phyloP scores from a whole-genome alignment of 2,113 vertebrate genomes.

The Microcebus griseorufus region DNA sequence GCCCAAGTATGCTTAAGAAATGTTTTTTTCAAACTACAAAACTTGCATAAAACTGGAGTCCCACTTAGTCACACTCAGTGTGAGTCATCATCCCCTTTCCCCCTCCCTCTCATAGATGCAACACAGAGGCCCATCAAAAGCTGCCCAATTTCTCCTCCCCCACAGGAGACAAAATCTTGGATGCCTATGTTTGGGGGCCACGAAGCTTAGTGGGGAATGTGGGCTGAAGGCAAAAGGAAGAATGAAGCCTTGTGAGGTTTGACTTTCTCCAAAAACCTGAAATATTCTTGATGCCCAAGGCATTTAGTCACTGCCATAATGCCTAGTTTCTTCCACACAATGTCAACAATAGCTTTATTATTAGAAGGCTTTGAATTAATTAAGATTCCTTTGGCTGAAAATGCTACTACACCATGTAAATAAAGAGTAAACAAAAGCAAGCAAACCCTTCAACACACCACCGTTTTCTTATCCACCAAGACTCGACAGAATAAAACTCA shows the following conservation, averaged over 20 bases:
- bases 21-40: not conserved
- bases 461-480: not conserved
- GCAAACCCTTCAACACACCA: not conserved
- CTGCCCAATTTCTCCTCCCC: not conserved
- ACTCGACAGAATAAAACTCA: not conserved
- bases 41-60: not conserved
- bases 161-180: not conserved
- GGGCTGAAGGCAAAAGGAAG: not conserved
- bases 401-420: not conserved
- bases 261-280: not conserved
- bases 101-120: not conserved
- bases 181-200: not conserved
- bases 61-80: not conserved
- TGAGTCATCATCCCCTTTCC: not conserved
- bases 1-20: not conserved
- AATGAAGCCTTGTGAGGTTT: not conserved
- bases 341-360: slow-evolving; percentile 25
- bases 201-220: not conserved
- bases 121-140: not conserved
- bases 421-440: not conserved
- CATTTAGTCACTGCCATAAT: not conserved
- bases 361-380: slow-evolving; percentile 22
- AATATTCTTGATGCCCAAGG: slow-evolving; percentile 31
- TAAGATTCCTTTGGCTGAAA: slow-evolving; percentile 14
- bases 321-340: not conserved